Evolutionary conservation across 2,888 invertebrate species (phyloP).

Genomic region (Orthonychiurus folsomi): DNA sequence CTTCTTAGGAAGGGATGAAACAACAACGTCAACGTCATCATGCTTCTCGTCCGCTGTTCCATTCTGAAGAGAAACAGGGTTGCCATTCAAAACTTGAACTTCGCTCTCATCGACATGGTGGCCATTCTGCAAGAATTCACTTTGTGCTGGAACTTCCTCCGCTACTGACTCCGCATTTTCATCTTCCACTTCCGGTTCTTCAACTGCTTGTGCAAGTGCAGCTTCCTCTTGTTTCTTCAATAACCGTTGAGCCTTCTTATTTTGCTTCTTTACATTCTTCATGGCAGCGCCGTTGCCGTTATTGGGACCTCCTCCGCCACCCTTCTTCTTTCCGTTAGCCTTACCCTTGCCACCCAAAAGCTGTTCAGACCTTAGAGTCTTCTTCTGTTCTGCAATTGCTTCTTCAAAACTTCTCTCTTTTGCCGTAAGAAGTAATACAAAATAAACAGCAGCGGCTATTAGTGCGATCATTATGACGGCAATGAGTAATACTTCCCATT

Average conservation of each 20-base stretch:
- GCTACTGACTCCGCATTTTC: neutral
- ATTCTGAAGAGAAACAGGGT: too few relatives aligned
- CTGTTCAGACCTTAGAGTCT: slow-evolving; percentile 51
- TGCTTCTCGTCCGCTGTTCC: too few relatives aligned
- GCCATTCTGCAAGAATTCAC: neutral
- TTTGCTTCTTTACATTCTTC: neutral
- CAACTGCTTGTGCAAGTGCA: neutral
- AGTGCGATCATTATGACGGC: slow-evolving; percentile 58
- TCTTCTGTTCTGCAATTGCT: slow-evolving; percentile 68
- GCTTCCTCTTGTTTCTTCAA: neutral
- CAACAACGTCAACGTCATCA: too few relatives aligned
- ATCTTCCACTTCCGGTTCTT: neutral
- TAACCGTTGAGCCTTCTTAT: neutral
- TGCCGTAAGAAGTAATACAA: slow-evolving; percentile 61
- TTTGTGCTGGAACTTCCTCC: neutral
- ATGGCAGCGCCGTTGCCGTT: too few relatives aligned
- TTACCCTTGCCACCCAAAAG: slow-evolving; percentile 50
- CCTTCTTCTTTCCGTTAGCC: slow-evolving; percentile 46
- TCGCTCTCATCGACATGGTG: neutral
- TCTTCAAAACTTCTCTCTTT: slow-evolving; percentile 76
- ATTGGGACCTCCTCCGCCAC: neutral
- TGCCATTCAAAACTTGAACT: neutral
- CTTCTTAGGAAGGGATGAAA: too few relatives aligned
- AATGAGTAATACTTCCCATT: slow-evolving; percentile 61
- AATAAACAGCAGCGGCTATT: slow-evolving; percentile 58